A percentile compares a stretch with the other conserved stretches of the same genome.
These are phyloP conservation scores for Gallirallus australis DNA, from an alignment of 2,797 vertebrate genomes.

Conservation along the genomic window DNA sequence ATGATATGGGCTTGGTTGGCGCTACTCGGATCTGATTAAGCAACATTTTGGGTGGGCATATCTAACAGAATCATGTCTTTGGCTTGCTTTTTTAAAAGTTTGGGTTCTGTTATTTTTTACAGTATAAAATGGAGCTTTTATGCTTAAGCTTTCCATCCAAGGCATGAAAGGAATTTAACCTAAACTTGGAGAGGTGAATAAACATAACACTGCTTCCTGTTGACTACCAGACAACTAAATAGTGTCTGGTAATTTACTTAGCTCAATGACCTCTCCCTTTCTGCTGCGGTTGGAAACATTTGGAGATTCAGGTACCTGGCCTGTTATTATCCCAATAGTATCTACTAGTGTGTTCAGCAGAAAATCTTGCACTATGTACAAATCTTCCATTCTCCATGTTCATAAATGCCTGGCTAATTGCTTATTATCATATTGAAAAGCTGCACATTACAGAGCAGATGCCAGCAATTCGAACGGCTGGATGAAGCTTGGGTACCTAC, in stretches of 20 bases:
- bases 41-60: not conserved
- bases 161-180: not conserved
- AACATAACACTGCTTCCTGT: not conserved
- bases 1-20: not conserved
- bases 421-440: constrained; percentile 28
- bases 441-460: constrained; percentile 20
- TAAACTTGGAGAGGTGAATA: not conserved
- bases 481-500: not conserved
- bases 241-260: not conserved
- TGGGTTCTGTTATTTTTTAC: not conserved
- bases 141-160: not conserved
- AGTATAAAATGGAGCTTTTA: not conserved
- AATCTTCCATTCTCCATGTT: constrained; percentile 5
- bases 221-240: not conserved
- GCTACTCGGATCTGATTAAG: not conserved
- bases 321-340: not conserved
- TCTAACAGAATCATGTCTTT: not conserved
- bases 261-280: not conserved
- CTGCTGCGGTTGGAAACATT: not conserved
- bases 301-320: not conserved
- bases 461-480: not conserved
- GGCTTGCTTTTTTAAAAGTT: not conserved
- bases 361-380: constrained; percentile 17
- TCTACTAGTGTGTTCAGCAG: not conserved
- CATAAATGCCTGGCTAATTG: constrained; percentile 46